Percentiles rank a stretch among this genome's conserved stretches.
Conservation (phyloP, 2,888 invertebrate genomes). For the Eudemis profundana region DNA sequence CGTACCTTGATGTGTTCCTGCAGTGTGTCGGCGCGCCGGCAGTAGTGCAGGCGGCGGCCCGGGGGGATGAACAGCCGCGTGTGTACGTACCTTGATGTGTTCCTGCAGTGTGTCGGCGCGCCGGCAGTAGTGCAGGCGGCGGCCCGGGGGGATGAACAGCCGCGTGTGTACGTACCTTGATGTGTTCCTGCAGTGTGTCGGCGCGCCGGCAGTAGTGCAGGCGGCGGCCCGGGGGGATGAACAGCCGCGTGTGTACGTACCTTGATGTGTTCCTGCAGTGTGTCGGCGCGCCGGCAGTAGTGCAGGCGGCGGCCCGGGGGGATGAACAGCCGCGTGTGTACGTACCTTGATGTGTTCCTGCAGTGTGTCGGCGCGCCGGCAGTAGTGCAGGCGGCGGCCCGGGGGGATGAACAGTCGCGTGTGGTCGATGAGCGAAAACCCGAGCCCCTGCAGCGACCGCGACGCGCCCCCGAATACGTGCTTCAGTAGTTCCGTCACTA, state of each 20-base stretch:
- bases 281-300: slow-evolving; percentile 61
- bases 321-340: slow-evolving; percentile 62
- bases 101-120: slow-evolving; percentile 64
- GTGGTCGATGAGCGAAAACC: slow-evolving; percentile 73
- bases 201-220: slow-evolving; percentile 61
- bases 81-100: slow-evolving; percentile 67
- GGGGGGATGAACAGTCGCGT: slow-evolving; percentile 72
- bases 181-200: slow-evolving; percentile 63
- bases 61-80: slow-evolving; percentile 72
- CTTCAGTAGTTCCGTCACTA: slow-evolving; percentile 66
- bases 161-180: slow-evolving; percentile 69
- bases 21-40: slow-evolving; percentile 60
- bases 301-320: slow-evolving; percentile 55
- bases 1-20: slow-evolving; percentile 70
- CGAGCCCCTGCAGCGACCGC: slow-evolving; percentile 77
- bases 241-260: slow-evolving; percentile 69
- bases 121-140: slow-evolving; percentile 58
- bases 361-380: slow-evolving; percentile 60
- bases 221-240: slow-evolving; percentile 64
- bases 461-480: slow-evolving; percentile 62
- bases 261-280: slow-evolving; percentile 67
- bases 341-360: slow-evolving; percentile 70
- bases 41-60: slow-evolving; percentile 58
- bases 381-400: slow-evolving; percentile 58
- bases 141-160: slow-evolving; percentile 68